These are phyloP conservation scores for Dasyurus viverrinus DNA, from an alignment of 2,113 vertebrate species.

Conservation along the genomic window DNA sequence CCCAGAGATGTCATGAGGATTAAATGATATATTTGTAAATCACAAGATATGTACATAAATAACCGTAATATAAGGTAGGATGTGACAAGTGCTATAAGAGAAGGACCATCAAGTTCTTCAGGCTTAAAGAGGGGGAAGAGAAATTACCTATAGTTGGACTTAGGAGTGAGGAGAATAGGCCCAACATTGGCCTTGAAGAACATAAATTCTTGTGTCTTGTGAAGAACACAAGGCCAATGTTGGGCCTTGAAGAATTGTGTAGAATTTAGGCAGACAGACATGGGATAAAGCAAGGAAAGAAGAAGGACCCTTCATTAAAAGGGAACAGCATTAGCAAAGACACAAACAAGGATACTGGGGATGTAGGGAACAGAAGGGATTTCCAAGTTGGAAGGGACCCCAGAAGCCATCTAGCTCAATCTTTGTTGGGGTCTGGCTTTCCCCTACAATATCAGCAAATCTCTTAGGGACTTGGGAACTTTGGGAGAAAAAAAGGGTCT, in stretches of 20 bases:
- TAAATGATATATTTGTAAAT: too few relatives aligned
- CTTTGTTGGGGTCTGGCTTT: too few relatives aligned
- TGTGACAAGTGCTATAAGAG: neutral
- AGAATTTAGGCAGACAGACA: neutral
- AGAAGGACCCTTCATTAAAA: neutral
- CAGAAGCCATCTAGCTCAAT: too few relatives aligned
- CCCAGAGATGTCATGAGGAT: too few relatives aligned
- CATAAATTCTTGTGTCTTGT: too few relatives aligned
- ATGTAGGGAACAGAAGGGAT: neutral
- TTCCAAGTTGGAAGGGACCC: too few relatives aligned
- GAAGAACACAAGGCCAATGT: too few relatives aligned
- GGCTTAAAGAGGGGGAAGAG: neutral
- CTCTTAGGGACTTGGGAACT: too few relatives aligned
- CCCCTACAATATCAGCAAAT: too few relatives aligned
- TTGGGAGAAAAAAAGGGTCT: too few relatives aligned
- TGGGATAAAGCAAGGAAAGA: neutral
- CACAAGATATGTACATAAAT: accelerated
- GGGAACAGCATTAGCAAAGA: neutral
- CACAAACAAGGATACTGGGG: too few relatives aligned
- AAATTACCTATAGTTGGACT: neutral
- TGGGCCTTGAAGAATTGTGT: neutral
- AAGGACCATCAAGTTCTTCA: neutral
- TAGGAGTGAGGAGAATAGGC: neutral
- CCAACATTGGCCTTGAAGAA: neutral
- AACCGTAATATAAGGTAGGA: neutral